Base-by-base conservation (phyloP, 2,797 vertebrate genomes). In the Falco biarmicus region DNA sequence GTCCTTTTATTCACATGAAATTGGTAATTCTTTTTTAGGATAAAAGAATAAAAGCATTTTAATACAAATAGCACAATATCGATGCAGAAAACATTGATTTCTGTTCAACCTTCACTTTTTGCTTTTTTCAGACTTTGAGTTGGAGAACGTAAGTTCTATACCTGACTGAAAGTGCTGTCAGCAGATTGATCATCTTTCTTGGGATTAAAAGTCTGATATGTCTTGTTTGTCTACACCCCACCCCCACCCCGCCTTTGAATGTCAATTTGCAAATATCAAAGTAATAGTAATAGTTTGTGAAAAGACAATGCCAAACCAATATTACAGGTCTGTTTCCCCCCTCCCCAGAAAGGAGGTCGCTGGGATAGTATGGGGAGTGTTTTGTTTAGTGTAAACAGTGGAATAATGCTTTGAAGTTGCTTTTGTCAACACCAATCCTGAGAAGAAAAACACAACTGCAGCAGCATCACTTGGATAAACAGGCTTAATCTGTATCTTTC, bases 381-480 rank as follows among this genome's bases (percentile, higher is more conserved):
- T 96, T 87, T 95, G 70, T 95, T 95, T 95, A 48, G 45, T 71
- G 63, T 95, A 96, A 96, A 80, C 84, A 77, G 29, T 65, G 68
- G 45, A 87, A 92, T 95, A 95, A 94, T 93, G 87, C 96, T 97
- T 97, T 97, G 95, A 97, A 97, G 92, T 94, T 94, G 84, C 78
- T 95, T 96, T 83, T 94, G 94, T 87, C 89, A 97, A 95, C 89
- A 97, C 10, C 6, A 75, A 2, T 90, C 54, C 68, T 45, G 73
- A 81, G 84, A 7, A 6, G 43, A 21, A 94, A 83, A 87, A 43
- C 39, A 54, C 53, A 79, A 94, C 77, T 77, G 60, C 84, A 91
- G 37, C 78, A 74, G 53, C 45, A 57, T 90, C 64, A 73, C 74
- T 32, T 61, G 66, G 76, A 66, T 91, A 86, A 94, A 93, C 88